Conservation (phyloP, 2,888 invertebrate species). For the Volucella inanis region DNA sequence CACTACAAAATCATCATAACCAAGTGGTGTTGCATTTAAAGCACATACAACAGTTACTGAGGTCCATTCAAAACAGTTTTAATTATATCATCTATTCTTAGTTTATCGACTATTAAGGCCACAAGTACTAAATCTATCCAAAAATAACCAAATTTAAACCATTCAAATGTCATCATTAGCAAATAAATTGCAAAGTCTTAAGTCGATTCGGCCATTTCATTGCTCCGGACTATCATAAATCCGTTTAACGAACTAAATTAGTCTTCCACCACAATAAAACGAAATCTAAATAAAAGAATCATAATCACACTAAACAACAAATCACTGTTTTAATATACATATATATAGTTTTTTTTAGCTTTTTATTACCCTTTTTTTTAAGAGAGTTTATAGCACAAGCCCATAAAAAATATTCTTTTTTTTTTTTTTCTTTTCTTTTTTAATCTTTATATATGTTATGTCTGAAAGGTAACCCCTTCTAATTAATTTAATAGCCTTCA, state of each 20-base stretch:
- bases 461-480: no score
- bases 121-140: no score
- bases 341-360: no score
- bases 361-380: not conserved
- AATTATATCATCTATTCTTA: no score
- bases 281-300: not conserved
- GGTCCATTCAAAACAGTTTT: no score
- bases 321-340: not conserved
- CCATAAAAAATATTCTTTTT: conserved; percentile 1
- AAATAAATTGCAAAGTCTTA: not conserved
- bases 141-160: no score
- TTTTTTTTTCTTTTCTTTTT: no score
- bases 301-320: conserved; percentile 2
- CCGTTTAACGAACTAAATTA: conserved; percentile 40
- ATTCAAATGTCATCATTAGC: not conserved
- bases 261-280: not conserved
- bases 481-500: conserved; percentile 42
- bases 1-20: no score
- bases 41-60: no score
- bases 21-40: no score
- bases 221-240: conserved; percentile 25
- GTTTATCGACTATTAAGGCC: no score
- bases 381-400: conserved; percentile 13
- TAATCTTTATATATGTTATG: no score
- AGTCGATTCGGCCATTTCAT: conserved; percentile 23